Conservation (phyloP, 1,140 invertebrate species). For the Berghia stephanieae region DNA sequence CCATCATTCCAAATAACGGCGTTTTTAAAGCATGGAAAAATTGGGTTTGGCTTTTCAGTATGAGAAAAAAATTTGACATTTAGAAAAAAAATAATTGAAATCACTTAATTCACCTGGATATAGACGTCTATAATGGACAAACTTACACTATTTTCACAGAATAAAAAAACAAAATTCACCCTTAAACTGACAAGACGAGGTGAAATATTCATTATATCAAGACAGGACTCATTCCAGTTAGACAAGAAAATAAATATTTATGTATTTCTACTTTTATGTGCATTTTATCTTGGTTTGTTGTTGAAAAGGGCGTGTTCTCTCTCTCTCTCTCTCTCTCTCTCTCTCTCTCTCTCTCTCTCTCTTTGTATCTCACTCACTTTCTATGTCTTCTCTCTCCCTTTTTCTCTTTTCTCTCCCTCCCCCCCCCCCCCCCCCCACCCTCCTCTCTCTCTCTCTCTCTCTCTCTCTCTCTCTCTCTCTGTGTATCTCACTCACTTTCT, state of each 20-base stretch:
- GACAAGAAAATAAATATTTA: neutral
- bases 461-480: conserved; percentile 22
- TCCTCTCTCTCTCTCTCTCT: neutral
- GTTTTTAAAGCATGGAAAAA: too few species aligned
- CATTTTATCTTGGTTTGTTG: neutral
- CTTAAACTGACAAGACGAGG: too few species aligned
- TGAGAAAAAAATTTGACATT: too few species aligned
- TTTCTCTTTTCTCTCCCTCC: neutral
- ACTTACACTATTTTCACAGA: neutral
- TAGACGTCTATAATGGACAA: too few species aligned
- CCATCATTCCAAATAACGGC: too few species aligned
- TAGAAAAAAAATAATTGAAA: too few species aligned
- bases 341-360: neutral
- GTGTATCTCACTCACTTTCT: neutral
- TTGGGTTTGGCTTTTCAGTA: too few species aligned
- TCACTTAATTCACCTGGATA: too few species aligned
- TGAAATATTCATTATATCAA: neutral
- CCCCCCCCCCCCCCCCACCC: neutral
- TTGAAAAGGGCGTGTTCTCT: neutral
- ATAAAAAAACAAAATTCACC: neutral
- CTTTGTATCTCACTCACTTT: neutral
- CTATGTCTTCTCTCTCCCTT: neutral
- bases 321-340: neutral
- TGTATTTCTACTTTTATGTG: neutral
- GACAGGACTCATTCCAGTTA: neutral